Evolutionary conservation across 2,888 invertebrate species (phyloP).

Genomic region (Adelognathus sp.): DNA sequence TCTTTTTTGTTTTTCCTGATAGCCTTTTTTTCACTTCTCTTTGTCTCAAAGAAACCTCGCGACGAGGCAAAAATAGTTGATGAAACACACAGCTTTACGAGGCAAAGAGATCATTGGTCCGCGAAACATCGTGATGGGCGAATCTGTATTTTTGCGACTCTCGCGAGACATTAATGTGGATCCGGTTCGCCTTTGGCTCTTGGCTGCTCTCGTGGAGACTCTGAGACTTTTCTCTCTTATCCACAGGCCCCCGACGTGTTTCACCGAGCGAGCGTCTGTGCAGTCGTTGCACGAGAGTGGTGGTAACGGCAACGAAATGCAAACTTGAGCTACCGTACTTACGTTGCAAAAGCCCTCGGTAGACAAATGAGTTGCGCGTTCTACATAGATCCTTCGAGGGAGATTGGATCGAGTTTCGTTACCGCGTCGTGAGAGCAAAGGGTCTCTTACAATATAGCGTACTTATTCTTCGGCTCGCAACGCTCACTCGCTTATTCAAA

Average conservation of each 20-base stretch:
- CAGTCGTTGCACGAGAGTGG: too few species aligned
- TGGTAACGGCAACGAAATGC: not conserved
- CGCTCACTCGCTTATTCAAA: constrained; percentile 50
- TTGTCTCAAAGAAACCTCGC: not conserved
- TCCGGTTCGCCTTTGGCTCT: constrained; percentile 77
- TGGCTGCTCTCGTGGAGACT: constrained; percentile 30
- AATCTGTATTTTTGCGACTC: not conserved
- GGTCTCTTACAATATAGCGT: constrained; percentile 59
- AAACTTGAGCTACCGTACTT: constrained; percentile 52
- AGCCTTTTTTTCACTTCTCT: not conserved
- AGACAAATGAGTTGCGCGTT: constrained; percentile 80
- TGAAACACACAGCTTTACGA: too few species aligned
- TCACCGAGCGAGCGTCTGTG: not conserved
- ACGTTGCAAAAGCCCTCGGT: constrained; percentile 72
- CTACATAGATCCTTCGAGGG: constrained; percentile 78
- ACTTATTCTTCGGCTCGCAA: constrained; percentile 45
- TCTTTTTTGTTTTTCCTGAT: not conserved
- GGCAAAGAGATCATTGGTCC: too few species aligned
- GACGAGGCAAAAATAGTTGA: not conserved
- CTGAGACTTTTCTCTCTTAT: constrained; percentile 5
- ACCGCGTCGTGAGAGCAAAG: constrained; percentile 77
- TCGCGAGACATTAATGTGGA: constrained; percentile 60
- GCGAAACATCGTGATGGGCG: too few species aligned
- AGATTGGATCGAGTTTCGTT: constrained; percentile 80
- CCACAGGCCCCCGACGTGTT: too few species aligned